phyloP scores from a whole-genome alignment of 1,140 invertebrate species.

The Metaphire vulgaris region DNA sequence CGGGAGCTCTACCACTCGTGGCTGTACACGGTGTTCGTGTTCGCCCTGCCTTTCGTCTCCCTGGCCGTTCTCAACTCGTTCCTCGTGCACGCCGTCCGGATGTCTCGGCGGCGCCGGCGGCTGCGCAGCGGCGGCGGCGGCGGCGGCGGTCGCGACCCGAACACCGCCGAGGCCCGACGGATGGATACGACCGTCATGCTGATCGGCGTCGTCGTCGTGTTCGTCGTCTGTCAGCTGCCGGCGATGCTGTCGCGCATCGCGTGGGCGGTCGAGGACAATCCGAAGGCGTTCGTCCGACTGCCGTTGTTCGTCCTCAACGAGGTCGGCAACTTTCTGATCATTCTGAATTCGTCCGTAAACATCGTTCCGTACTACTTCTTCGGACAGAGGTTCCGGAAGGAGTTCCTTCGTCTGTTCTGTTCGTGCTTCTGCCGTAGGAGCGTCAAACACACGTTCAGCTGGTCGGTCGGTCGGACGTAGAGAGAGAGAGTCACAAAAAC shows the following conservation, averaged over 20 bases:
- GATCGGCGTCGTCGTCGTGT: conserved; percentile 49
- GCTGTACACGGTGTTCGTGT: conserved; percentile 49
- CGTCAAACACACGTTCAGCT: neutral
- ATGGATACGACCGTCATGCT: conserved; percentile 52
- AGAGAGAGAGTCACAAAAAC: neutral
- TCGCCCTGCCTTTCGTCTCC: conserved; percentile 46
- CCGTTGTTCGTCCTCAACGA: conserved; percentile 42
- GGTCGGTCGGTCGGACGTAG: neutral
- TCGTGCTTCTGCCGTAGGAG: conserved; percentile 25
- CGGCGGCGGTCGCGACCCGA: conserved; percentile 38
- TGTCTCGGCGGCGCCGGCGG: conserved; percentile 42
- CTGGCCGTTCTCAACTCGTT: conserved; percentile 47
- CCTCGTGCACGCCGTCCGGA: conserved; percentile 48
- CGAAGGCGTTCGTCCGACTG: conserved; percentile 17
- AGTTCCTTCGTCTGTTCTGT: conserved; percentile 48
- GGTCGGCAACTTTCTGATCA: conserved; percentile 47
- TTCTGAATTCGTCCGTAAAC: conserved; percentile 50
- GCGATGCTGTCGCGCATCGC: conserved; percentile 48
- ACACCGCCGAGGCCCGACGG: conserved; percentile 43
- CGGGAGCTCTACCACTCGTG: conserved; percentile 46
- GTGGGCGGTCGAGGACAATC: conserved; percentile 40
- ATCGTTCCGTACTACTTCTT: conserved; percentile 53
- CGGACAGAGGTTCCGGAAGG: conserved; percentile 44
- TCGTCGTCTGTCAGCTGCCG: conserved; percentile 48
- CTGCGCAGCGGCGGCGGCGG: too few relatives aligned